Evolutionary conservation across 2,113 vertebrate genomes (phyloP), one percentile per base, ranked within the genome.

Genomic region (Serinus canaria): DNA sequence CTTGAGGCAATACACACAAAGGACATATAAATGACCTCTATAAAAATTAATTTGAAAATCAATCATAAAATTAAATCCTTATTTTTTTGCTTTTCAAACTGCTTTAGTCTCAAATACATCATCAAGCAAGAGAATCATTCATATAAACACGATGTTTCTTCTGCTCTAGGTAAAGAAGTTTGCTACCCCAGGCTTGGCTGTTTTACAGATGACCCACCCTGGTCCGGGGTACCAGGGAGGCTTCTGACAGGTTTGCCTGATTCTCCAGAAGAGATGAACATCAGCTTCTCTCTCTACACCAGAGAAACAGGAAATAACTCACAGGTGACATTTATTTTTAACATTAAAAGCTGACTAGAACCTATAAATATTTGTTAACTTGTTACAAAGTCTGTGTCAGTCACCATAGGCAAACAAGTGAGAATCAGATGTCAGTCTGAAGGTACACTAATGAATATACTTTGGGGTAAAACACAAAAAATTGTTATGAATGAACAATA

Each of bases 221-320:
- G 98, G 98, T 97, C 98, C 31, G 98, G 97, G 35, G 93, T 98
- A 5, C 23, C 64, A 11, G 97, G 98, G 75, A 98, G 98, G 79
- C 98, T 97, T 22, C 88, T 92, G 22, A 52, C 96, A 37, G 90
- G 94, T 56, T 96, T 98, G 59, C 98, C 98, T 20, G 98, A 98
- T 97, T 6, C 85, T 28, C 98, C 98, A 3, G 97, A 98, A 11
- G 13, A 92, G 5, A 98, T 99, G 22, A 97, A 97, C 81, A 97
- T 98, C 37, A 98, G 89, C 53, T 99, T 98, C 95, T 95, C 97
- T 23, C 98, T 99, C 56, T 98, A 98, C 97, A 99, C 98, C 59
- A 97, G 88, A 77, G 95, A 80, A 89, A 98, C 98, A 92, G 85
- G 94, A 84, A 94, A 97, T 50, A 97, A 97, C 81, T 98, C 96